A percentile compares a stretch with the other conserved stretches of the same genome.
Evolutionary conservation across 2,113 vertebrate species (phyloP).

Genomic region (Misgurnus mizolepis): DNA sequence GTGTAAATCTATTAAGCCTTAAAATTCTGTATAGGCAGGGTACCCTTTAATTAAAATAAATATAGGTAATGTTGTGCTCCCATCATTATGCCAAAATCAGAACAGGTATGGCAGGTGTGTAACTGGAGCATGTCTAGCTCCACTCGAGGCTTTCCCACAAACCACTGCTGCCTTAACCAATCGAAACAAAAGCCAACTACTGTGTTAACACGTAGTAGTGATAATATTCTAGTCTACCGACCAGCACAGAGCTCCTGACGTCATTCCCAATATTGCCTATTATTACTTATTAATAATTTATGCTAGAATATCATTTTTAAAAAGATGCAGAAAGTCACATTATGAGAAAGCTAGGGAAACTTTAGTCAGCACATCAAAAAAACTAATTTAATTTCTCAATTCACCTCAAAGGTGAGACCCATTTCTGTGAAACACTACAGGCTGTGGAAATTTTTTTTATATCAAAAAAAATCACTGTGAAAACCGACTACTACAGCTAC

Average conservation of each 20-base stretch:
- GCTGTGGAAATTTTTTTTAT: not conserved
- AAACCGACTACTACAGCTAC: not conserved
- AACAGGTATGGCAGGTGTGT: not conserved
- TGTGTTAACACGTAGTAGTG: too few species aligned
- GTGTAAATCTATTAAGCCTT: too few species aligned
- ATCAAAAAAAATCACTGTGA: not conserved
- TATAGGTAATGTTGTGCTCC: not conserved
- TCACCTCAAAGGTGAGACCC: constrained; percentile 9
- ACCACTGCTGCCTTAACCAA: not conserved
- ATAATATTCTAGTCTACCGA: too few species aligned
- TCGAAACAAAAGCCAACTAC: not conserved
- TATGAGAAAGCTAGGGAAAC: constrained; percentile 35
- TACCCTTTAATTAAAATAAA: not conserved
- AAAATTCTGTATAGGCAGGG: too few species aligned
- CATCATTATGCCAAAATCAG: not conserved
- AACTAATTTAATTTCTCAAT: constrained; percentile 3
- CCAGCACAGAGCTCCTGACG: too few species aligned
- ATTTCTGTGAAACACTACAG: not conserved
- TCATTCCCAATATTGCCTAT: too few species aligned
- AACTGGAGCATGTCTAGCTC: not conserved
- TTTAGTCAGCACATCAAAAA: constrained; percentile 6
- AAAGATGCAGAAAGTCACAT: constrained; percentile 34
- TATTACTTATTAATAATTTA: not conserved
- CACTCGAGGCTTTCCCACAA: constrained; percentile 4
- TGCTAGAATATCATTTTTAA: constrained; percentile 1